A percentile compares a stretch with the other conserved stretches of the same genome.
Evolutionary conservation across 2,888 invertebrate genomes (phyloP).

Genomic region (Furcula furcula): DNA sequence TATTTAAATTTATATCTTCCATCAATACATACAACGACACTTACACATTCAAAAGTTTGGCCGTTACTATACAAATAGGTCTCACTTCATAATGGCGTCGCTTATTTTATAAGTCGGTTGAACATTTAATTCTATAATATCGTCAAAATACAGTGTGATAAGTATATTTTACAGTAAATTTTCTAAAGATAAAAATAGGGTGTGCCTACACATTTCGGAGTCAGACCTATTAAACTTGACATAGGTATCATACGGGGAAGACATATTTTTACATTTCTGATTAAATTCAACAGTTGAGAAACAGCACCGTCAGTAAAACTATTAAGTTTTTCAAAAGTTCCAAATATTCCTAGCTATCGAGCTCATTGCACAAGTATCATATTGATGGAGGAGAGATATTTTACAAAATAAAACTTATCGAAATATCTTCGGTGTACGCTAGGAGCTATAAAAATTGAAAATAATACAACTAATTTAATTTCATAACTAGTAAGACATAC

Average conservation of each 20-base stretch:
- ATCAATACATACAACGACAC: conserved; percentile 81
- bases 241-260: conserved; percentile 72
- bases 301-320: conserved; percentile 50
- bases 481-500: conserved; percentile 80
- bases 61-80: conserved; percentile 64
- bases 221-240: conserved; percentile 47
- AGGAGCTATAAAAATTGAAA: conserved; percentile 82
- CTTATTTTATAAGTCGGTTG: conserved; percentile 31
- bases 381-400: conserved; percentile 80
- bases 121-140: conserved; percentile 19
- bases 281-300: conserved; percentile 32
- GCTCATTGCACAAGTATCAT: conserved; percentile 65
- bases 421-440: conserved; percentile 82
- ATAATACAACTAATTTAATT: conserved; percentile 81
- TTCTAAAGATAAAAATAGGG: conserved; percentile 14
- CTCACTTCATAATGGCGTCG: conserved; percentile 64
- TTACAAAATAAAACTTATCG: conserved; percentile 82
- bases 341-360: conserved; percentile 40
- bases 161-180: conserved; percentile 13
- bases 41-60: conserved; percentile 71
- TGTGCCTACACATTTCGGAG: conserved; percentile 28
- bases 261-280: conserved; percentile 52
- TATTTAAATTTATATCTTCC: conserved; percentile 82
- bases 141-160: conserved; percentile 17
- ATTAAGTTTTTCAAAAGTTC: conserved; percentile 30